Base-by-base conservation (phyloP, 2,113 vertebrate genomes). In the Heterochromis multidens region DNA sequence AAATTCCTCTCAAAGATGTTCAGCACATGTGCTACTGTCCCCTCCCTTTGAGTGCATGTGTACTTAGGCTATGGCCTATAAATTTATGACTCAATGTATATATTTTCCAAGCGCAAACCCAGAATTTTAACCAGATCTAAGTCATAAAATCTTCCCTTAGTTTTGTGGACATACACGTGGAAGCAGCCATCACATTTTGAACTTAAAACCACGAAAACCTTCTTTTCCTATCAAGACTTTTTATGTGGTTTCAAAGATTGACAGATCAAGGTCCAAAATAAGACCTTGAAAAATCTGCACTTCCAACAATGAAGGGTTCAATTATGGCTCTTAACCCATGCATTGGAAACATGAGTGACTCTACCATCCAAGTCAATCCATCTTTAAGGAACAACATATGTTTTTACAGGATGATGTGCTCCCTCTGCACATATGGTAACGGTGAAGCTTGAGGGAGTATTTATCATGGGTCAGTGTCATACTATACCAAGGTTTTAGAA, bases 301-400 rank as follows among this genome's bases (percentile, higher is more conserved):
- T 61, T 86, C 84, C 65, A 82, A 77, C 79, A 82, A 25, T n/a
- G 23, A 86, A 56, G 21, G 86, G 72, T 88, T 86, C 79, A 79
- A 80, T 85, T 82, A 87, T 58, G 70, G 74, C 83, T 87, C 83
- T 80, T 33, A 58, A 86, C 78, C 82, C 82, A 76, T 86, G 83
- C 79, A 87, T 21, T 89, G 91, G 85, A 93, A 94, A 92, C 92
- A 94, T 35, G 81, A 91, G 70, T 25, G 88, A 33, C 57, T 77
- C 60, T 40, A 5, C 54, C 54, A 70, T 88, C 87, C 54, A 7
- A 78, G 74, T 80, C n/a, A 2, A 78, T 87, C 84, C 72, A 19
- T 74, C 82, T 77, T 77, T 82, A 90, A 89, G 80, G 59, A 91
- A 11, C 58, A 90, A 86, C 93, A 90, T 21, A 60, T 90, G 85